Conservation (phyloP, 2,113 vertebrate genomes). For the Eptesicus fuscus region DNA sequence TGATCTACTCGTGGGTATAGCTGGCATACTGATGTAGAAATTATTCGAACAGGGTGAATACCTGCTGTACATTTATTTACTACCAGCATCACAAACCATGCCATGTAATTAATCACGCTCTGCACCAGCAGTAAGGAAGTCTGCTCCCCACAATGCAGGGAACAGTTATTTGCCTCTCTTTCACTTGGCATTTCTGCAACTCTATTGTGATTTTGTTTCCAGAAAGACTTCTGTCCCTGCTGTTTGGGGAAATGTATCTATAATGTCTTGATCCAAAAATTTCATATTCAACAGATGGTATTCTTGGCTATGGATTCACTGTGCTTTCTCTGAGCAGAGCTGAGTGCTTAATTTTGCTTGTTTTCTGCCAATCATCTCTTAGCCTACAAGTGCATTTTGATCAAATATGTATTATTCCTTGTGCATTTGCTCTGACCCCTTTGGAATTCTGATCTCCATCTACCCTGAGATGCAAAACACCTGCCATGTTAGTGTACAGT, state of each 20-base stretch:
- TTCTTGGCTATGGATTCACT: constrained; percentile 77
- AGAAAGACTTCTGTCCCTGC: constrained; percentile 79
- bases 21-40: constrained; percentile 45
- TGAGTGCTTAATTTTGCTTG: constrained; percentile 74
- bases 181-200: constrained; percentile 66
- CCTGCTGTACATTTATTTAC: constrained; percentile 57
- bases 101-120: constrained; percentile 66
- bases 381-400: constrained; percentile 68
- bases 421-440: constrained; percentile 45
- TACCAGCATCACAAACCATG: not conserved
- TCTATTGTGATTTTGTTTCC: constrained; percentile 77
- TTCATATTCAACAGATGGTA: constrained; percentile 85
- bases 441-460: constrained; percentile 66
- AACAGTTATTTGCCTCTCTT: constrained; percentile 68
- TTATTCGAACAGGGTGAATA: constrained; percentile 23
- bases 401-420: constrained; percentile 58
- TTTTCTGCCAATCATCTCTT: constrained; percentile 79
- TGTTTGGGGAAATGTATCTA: constrained; percentile 81
- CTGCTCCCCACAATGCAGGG: constrained; percentile 62
- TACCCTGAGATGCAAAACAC: constrained; percentile 44
- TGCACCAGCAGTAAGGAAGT: constrained; percentile 50
- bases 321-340: constrained; percentile 72
- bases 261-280: constrained; percentile 82
- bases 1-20: not conserved
- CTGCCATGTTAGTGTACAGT: not conserved